Evolutionary conservation across 37 sponge, comb jelly and placozoan genomes (phyloP).

Genomic region (Eunapius fragilis): DNA sequence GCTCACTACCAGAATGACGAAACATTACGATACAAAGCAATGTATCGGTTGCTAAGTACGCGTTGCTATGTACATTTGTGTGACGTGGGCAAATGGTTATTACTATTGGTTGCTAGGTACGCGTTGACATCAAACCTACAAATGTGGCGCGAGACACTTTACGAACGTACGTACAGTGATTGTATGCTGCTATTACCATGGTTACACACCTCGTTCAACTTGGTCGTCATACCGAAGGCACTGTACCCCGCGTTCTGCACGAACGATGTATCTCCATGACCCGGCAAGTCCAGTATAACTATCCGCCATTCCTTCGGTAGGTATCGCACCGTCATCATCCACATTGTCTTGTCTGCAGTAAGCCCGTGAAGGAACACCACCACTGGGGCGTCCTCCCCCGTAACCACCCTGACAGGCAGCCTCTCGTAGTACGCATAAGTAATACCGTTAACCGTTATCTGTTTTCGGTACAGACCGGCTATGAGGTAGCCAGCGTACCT

Average conservation of each 20-base stretch:
- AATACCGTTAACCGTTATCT: constrained; percentile 20
- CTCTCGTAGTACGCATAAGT: constrained; percentile 58
- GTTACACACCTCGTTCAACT: constrained; percentile 53
- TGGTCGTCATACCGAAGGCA: constrained; percentile 28
- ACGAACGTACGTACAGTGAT: too few species aligned
- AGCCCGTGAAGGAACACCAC: constrained; percentile 76
- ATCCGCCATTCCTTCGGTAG: constrained; percentile 70
- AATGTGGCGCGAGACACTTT: too few species aligned
- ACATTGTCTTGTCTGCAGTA: constrained; percentile 50
- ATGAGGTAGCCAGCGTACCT: constrained; percentile 64
- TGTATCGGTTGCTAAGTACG: too few species aligned
- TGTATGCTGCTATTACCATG: background rate
- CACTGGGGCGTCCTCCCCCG: constrained; percentile 1
- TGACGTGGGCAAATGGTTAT: too few species aligned
- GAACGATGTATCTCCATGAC: constrained; percentile 66
- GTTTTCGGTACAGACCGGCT: constrained; percentile 44
- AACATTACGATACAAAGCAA: too few species aligned
- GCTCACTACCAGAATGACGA: too few species aligned
- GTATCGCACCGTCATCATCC: constrained; percentile 35
- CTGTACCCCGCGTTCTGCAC: constrained; percentile 23
- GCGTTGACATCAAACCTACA: too few species aligned
- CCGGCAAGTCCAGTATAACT: constrained; percentile 68
- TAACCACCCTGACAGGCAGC: background rate
- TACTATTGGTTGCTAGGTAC: too few species aligned
- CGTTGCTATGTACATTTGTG: too few species aligned